Conservation (phyloP, 2,888 invertebrate genomes). For the Apotomis capreana region DNA sequence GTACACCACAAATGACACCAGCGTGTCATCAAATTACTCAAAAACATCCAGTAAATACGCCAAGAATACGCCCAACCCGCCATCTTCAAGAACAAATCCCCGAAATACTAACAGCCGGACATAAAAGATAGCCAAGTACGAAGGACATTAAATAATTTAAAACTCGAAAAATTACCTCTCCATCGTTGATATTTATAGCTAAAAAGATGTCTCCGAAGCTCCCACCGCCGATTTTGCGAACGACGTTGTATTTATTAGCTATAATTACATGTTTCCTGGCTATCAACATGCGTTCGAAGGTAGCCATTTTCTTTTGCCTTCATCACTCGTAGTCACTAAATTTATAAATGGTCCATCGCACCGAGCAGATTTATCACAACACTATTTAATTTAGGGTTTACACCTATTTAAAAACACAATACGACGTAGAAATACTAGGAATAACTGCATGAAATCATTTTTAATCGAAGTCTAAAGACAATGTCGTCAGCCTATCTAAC, state of each 20-base stretch:
- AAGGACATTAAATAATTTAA: constrained; percentile 42
- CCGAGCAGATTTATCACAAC: constrained; percentile 67
- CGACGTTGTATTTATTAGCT: constrained; percentile 96
- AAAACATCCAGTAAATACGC: constrained; percentile 20
- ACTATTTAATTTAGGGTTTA: constrained; percentile 67
- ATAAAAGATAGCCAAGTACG: constrained; percentile 52
- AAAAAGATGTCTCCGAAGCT: constrained; percentile 99
- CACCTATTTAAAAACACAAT: constrained; percentile 64
- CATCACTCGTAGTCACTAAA: constrained; percentile 76
- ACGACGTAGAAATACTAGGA: constrained; percentile 67
- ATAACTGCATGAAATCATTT: constrained; percentile 71
- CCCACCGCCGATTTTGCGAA: constrained; percentile 99
- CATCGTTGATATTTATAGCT: constrained; percentile 95
- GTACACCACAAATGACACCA: constrained; percentile 23
- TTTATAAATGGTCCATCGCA: constrained; percentile 70
- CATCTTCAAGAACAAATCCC: constrained; percentile 70
- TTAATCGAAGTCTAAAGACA: constrained; percentile 67
- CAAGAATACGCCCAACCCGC: constrained; percentile 66
- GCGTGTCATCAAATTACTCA: constrained; percentile 1
- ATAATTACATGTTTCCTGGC: constrained; percentile 77
- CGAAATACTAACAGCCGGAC: constrained; percentile 67
- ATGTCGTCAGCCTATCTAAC: constrained; percentile 74
- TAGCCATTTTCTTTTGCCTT: constrained; percentile 80
- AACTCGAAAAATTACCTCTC: constrained; percentile 86
- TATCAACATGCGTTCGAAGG: constrained; percentile 77